Evolutionary conservation across 2,113 vertebrate genomes (phyloP).

Genomic region (Orientallactaga bullata): DNA sequence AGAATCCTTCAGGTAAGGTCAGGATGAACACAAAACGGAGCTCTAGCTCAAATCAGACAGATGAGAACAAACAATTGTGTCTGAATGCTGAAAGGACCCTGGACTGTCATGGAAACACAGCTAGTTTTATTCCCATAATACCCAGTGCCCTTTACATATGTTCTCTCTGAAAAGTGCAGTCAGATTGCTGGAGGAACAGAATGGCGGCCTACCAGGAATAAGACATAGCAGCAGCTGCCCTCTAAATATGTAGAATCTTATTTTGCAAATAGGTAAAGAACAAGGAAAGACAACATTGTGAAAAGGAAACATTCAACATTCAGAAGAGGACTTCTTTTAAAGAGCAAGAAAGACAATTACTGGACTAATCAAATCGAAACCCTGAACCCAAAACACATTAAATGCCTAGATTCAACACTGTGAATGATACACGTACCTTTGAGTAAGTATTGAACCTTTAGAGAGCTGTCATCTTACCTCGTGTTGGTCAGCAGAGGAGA

Average conservation of each 20-base stretch:
- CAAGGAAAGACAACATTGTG: slow-evolving; percentile 16
- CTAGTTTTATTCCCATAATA: slow-evolving; percentile 60
- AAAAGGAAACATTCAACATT: background rate
- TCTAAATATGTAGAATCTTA: background rate
- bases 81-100: slow-evolving; percentile 8
- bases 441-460: background rate
- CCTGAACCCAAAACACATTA: background rate
- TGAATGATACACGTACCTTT: background rate
- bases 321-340: background rate
- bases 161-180: slow-evolving; percentile 49
- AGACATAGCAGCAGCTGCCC: slow-evolving; percentile 39
- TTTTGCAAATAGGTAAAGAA: slow-evolving; percentile 49
- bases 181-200: slow-evolving; percentile 28
- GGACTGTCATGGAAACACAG: slow-evolving; percentile 8
- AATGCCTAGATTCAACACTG: background rate
- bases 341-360: background rate
- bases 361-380: background rate
- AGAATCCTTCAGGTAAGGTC: slow-evolving; percentile 53
- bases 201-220: background rate
- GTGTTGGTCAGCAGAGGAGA: background rate
- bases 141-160: slow-evolving; percentile 63
- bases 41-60: slow-evolving; percentile 6
- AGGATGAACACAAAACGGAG: background rate
- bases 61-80: background rate
- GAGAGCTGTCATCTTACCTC: background rate